Percentiles rank a stretch among this genome's conserved stretches.
phyloP scores from a whole-genome alignment of 2,888 invertebrate species.

The Amphiduros pacificus region DNA sequence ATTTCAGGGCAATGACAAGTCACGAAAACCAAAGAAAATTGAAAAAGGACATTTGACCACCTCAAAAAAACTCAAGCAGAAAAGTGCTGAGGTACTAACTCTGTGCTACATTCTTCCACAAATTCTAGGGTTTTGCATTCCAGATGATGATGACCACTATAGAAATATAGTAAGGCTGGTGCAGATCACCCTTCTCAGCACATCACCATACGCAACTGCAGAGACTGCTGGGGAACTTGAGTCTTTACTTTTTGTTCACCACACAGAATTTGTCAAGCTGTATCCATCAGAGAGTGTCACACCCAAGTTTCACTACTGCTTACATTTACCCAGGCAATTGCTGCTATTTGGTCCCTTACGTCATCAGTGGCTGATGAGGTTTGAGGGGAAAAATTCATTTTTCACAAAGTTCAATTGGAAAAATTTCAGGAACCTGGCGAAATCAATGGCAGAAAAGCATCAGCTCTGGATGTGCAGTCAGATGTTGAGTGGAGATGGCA shows the following conservation, averaged over 20 bases:
- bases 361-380: constrained; percentile 32
- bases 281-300: constrained; percentile 20
- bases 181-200: constrained; percentile 11
- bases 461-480: constrained; percentile 25
- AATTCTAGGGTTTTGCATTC: constrained; percentile 16
- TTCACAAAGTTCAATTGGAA: constrained; percentile 25
- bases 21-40: background rate
- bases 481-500: constrained; percentile 10
- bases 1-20: background rate
- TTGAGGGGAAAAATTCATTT: constrained; percentile 32
- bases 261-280: constrained; percentile 11
- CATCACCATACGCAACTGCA: constrained; percentile 6
- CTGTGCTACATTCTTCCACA: constrained; percentile 1
- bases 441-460: constrained; percentile 22
- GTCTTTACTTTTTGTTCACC: background rate
- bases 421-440: constrained; percentile 27
- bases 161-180: constrained; percentile 19
- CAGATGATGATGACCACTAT: constrained; percentile 15
- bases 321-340: constrained; percentile 32
- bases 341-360: constrained; percentile 27
- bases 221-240: background rate
- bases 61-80: background rate
- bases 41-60: background rate
- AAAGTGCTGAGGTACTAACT: background rate
- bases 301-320: constrained; percentile 30